Evolutionary conservation across 2,113 vertebrate species (phyloP), one percentile per base, ranked within the genome.

Genomic region (Apistogramma diplotaenia): DNA sequence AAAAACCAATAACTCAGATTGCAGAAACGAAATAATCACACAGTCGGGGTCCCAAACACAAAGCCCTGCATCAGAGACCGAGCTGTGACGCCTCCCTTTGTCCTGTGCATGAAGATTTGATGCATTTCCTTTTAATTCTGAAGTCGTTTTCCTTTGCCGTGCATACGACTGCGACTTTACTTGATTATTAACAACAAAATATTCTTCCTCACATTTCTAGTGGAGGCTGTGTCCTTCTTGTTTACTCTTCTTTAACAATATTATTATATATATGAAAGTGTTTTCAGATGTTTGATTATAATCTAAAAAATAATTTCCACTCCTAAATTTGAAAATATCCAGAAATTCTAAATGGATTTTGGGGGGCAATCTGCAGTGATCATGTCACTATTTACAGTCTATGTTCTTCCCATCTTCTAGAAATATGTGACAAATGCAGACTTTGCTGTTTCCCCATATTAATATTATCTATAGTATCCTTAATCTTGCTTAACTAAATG

Each of bases 71-170:
- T 31, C 31, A 31, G 31, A 31, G 31, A 31, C 31, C 31, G 5
- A 6, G 31, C 31, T 31, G 31, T 31, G 4, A 31, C 31, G 2
- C 31, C 31, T 31, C 31, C 7, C 31, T 6, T 31, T 31, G 5
- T 31, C 31, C 57, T 31, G 31, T 59, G 19, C 19, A n/a, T 5
- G 29, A 33, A 29, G 58, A n/a, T 60, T 60, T 33, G 29, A 18
- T 60, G 29, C 29, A 31, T 33, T 33, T 60, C 18, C 9, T 60
- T 12, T 33, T 33, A 33, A 33, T 6, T 33, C 33, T 60, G 31
- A 9, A 60, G 16, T 12, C 2, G 29, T 59, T 12, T 33, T 59
- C 0, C 0, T 18, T n/a, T 59, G 31, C 15, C 18, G 46, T 49
- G 16, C 46, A 49, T 19, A 49, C 18, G 29, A 60, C 9, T 9